phyloP scores from a whole-genome alignment of 2,797 vertebrate genomes.

The Diplodus sargus region DNA sequence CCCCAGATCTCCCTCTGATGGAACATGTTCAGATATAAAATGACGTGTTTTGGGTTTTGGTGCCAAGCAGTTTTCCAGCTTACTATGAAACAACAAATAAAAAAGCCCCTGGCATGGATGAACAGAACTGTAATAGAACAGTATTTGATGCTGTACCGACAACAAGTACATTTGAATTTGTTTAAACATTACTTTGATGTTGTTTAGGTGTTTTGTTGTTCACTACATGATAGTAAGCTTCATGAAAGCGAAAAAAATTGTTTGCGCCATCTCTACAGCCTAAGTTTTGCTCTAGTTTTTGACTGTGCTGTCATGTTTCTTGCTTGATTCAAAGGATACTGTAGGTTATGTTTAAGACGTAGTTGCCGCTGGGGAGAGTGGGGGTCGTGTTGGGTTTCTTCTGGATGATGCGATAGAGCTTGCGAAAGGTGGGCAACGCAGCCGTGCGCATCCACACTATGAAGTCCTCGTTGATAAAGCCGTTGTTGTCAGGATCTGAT shows the following conservation, averaged over 20 bases:
- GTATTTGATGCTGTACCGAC: not conserved
- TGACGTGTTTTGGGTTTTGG: not conserved
- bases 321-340: slow-evolving; percentile 93
- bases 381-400: slow-evolving; percentile 85
- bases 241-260: not conserved
- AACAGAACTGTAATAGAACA: not conserved
- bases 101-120: not conserved
- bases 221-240: not conserved
- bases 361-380: slow-evolving; percentile 92
- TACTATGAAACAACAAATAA: not conserved
- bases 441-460: slow-evolving; percentile 99
- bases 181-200: not conserved
- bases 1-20: not conserved
- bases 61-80: not conserved
- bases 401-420: slow-evolving; percentile 96
- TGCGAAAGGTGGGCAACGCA: slow-evolving; percentile 96
- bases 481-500: slow-evolving; percentile 89
- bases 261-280: not conserved
- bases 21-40: not conserved
- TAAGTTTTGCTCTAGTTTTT: not conserved
- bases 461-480: slow-evolving; percentile 98
- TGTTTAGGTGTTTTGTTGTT: not conserved
- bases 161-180: not conserved
- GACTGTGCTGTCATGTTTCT: not conserved
- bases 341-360: slow-evolving; percentile 90